Percentiles rank a stretch among this genome's conserved stretches.
phyloP scores from a whole-genome alignment of 1,140 invertebrate species.

The Diorhabda carinulata region DNA sequence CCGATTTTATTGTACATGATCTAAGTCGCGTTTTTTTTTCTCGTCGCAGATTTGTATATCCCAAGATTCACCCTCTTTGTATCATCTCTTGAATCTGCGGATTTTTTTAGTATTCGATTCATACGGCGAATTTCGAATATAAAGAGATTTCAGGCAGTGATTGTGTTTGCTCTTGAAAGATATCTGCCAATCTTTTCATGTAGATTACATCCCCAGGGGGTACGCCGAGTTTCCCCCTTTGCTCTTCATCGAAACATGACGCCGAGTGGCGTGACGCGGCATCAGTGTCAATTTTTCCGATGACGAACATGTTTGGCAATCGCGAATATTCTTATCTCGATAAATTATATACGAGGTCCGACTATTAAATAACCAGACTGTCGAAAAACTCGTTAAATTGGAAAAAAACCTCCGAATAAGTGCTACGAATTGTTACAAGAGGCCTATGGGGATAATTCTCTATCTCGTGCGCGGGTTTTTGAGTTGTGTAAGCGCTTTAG shows the following conservation, averaged over 20 bases:
- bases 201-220: slow-evolving; percentile 17
- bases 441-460: too few relatives aligned
- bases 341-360: slow-evolving; percentile 3
- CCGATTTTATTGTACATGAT: too few relatives aligned
- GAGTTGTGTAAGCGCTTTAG: too few relatives aligned
- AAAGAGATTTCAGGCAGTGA: slow-evolving; percentile 7
- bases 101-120: not conserved
- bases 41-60: not conserved
- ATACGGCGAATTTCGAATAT: not conserved
- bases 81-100: slow-evolving; percentile 2
- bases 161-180: slow-evolving; percentile 12
- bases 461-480: too few relatives aligned
- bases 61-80: slow-evolving; percentile 5
- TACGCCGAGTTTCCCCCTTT: slow-evolving; percentile 7
- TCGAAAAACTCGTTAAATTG: not conserved
- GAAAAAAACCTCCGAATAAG: too few relatives aligned
- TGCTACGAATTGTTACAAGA: too few relatives aligned
- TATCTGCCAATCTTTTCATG: slow-evolving; percentile 20
- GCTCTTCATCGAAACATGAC: slow-evolving; percentile 3
- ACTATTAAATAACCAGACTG: not conserved
- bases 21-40: too few relatives aligned
- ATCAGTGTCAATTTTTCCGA: not conserved
- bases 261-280: not conserved
- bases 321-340: not conserved
- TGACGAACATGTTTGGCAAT: not conserved